Evolutionary conservation across 2,888 invertebrate genomes (phyloP), one percentile per base, ranked within the genome.

Genomic region (Cepaea hortensis): DNA sequence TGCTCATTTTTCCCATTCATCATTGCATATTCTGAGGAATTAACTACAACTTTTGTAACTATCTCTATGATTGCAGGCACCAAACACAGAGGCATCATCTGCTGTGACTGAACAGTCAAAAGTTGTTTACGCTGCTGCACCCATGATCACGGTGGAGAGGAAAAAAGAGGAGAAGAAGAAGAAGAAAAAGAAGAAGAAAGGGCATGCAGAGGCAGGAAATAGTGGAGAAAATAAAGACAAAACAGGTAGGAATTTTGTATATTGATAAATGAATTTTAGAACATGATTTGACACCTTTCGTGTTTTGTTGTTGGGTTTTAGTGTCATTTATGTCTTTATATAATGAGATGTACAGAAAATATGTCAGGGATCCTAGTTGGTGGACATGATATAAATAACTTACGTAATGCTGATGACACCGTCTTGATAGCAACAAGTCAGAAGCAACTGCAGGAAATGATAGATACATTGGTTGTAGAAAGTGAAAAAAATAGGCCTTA

Each of bases 91-190:
- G 50, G 77, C 50, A 0, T 84, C 68, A 46, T 70, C 81, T 18
- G 80, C 77, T 3, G 84, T 87, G 6, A 81, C 81, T 46, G 87
- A 88, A 73, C 92, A 91, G 84, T 92, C 93, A 0, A 93, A 92
- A 88, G 91, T 93, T 35, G 91, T 93, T 6, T 93, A 93, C 85
- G 90, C 93, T 5, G 93, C 93, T n/a, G 91, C 92, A 0, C 93
- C 94, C 0, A 91, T 93, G 46, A 91, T 91, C 23, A 92, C 88
- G 18, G 88, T 91, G 68, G 90, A 90, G 48, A 91, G 73, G 48
- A 88, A 88, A 76, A 55, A 76, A 72, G 90, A 90, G 20, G 91
- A 84, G 70, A 88, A 86, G 55, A 62, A 81, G 70, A 85, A 87
- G 76, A 89, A 90, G 68, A 89, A 89, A 85, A 90, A 88, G 87